Percentiles rank a stretch among this genome's conserved stretches.
phyloP scores from a whole-genome alignment of 2,113 vertebrate genomes.

The Lampris megalopsis region DNA sequence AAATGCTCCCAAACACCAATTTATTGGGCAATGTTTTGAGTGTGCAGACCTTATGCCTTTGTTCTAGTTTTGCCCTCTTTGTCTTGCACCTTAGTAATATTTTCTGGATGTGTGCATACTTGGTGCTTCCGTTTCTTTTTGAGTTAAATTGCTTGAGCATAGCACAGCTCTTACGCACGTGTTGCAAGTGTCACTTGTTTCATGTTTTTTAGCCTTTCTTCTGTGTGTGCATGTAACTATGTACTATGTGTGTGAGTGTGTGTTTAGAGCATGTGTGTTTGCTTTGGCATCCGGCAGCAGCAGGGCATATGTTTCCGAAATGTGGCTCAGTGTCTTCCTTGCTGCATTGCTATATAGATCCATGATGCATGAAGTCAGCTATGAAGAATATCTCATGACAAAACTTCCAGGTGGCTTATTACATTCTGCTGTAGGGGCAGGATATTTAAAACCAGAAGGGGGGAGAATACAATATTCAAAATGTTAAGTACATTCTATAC shows the following conservation, averaged over 20 bases:
- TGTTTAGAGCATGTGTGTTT: constrained; percentile 25
- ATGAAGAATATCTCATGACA: constrained; percentile 42
- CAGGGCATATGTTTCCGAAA: constrained; percentile 20
- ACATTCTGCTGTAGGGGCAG: constrained; percentile 48
- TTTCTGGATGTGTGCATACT: no score
- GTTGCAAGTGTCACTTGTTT: not conserved
- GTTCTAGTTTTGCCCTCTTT: no score
- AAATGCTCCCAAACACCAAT: no score
- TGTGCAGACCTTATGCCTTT: no score
- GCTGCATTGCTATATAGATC: constrained; percentile 35
- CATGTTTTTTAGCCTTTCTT: not conserved
- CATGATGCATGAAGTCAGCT: constrained; percentile 28
- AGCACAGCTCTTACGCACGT: constrained; percentile 12
- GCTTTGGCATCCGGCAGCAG: constrained; percentile 43
- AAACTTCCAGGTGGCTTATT: constrained; percentile 52
- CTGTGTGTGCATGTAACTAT: not conserved
- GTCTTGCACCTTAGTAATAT: no score
- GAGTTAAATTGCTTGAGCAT: constrained; percentile 29
- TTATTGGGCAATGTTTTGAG: no score
- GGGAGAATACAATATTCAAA: constrained; percentile 30
- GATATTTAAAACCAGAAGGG: constrained; percentile 29
- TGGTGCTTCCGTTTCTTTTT: not conserved
- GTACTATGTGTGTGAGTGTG: not conserved
- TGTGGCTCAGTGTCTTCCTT: constrained; percentile 11
- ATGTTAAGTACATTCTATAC: constrained; percentile 21